These are phyloP conservation scores for Mastacembelus armatus DNA, from an alignment of 2,797 vertebrate genomes.

Conservation along the genomic window DNA sequence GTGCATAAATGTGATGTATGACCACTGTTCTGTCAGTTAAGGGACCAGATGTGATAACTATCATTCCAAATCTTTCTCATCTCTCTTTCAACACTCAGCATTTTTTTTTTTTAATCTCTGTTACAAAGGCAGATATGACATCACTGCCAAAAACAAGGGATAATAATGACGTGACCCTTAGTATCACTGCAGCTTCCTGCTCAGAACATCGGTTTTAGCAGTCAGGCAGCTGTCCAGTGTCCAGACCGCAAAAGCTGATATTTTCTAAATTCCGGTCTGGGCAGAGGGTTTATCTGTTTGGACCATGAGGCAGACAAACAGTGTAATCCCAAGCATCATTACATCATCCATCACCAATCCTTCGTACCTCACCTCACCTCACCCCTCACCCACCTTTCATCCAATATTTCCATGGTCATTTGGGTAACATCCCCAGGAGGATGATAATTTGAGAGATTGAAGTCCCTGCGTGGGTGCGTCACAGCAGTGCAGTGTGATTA, in stretches of 20 bases:
- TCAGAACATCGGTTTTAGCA: slow-evolving; percentile 39
- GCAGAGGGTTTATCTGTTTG: slow-evolving; percentile 53
- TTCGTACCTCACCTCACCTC: background rate
- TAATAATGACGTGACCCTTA: slow-evolving; percentile 19
- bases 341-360: slow-evolving; percentile 46
- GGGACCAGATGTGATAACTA: slow-evolving; percentile 47
- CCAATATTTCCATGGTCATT: slow-evolving; percentile 63
- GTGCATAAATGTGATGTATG: too few relatives aligned
- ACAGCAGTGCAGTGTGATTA: slow-evolving; percentile 33
- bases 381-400: slow-evolving; percentile 6
- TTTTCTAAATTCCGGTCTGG: slow-evolving; percentile 37
- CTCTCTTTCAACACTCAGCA: slow-evolving; percentile 1
- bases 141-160: slow-evolving; percentile 18
- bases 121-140: slow-evolving; percentile 45
- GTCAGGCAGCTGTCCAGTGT: slow-evolving; percentile 39
- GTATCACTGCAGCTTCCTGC: slow-evolving; percentile 30
- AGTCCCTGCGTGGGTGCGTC: slow-evolving; percentile 35
- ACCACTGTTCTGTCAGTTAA: background rate
- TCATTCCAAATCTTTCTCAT: slow-evolving; percentile 43
- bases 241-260: slow-evolving; percentile 34
- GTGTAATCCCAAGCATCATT: slow-evolving; percentile 62
- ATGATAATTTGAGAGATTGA: slow-evolving; percentile 58
- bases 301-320: slow-evolving; percentile 28
- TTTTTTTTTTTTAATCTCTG: slow-evolving; percentile 30
- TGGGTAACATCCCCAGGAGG: slow-evolving; percentile 54